A percentile compares a stretch with the other conserved stretches of the same genome.
These are phyloP conservation scores for Sphaerophoria taeniata DNA, from an alignment of 2,888 invertebrate species.

Conservation along the genomic window DNA sequence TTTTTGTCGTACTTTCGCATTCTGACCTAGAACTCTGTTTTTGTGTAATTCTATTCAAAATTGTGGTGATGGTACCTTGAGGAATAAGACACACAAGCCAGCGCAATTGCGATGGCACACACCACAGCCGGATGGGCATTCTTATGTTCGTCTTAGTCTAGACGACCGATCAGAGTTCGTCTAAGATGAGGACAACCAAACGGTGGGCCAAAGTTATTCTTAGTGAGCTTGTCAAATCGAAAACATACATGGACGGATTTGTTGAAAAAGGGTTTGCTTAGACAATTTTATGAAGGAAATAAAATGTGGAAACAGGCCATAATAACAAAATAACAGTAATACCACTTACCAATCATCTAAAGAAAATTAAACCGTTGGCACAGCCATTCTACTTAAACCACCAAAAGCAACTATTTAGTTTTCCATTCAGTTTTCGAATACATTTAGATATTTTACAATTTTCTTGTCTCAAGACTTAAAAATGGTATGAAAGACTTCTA, in stretches of 20 bases:
- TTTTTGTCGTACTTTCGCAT: slow-evolving; percentile 63
- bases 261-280: too few species aligned
- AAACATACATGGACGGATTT: too few species aligned
- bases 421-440: too few species aligned
- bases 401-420: too few species aligned
- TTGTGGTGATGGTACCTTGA: slow-evolving; percentile 45
- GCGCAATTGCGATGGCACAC: slow-evolving; percentile 2
- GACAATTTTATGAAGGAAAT: too few species aligned
- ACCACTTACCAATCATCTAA: too few species aligned
- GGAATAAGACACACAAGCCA: slow-evolving; percentile 47
- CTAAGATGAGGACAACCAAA: slow-evolving; percentile 69
- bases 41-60: neutral
- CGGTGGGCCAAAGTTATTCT: slow-evolving; percentile 38
- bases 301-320: too few species aligned
- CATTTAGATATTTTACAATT: too few species aligned
- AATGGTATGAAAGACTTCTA: too few species aligned
- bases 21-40: slow-evolving; percentile 71
- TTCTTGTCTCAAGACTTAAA: neutral
- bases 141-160: slow-evolving; percentile 65
- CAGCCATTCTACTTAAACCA: too few species aligned
- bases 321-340: too few species aligned
- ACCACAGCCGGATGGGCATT: slow-evolving; percentile 58
- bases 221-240: slow-evolving; percentile 12
- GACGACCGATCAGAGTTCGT: slow-evolving; percentile 72
- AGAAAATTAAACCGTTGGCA: too few species aligned